Evolutionary conservation across 2,888 invertebrate genomes (phyloP).

Genomic region (Dicranocentrus wangi): DNA sequence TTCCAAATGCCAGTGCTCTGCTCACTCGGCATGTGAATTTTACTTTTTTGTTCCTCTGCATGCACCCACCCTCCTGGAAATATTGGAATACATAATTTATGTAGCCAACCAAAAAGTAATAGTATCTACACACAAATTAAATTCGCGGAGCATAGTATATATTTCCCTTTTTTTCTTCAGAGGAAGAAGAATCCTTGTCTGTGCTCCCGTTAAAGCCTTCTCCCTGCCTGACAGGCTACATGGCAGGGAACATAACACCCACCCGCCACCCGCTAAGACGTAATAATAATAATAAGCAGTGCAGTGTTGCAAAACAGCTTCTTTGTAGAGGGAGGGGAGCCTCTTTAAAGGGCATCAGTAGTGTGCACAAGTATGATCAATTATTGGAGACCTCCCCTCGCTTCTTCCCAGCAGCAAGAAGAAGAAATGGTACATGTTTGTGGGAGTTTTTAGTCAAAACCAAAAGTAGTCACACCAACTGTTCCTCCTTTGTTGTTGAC

Average conservation of each 20-base stretch:
- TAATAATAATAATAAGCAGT: neutral
- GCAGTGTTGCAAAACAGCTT: neutral
- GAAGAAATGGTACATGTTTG: too few relatives aligned
- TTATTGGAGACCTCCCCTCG: too few relatives aligned
- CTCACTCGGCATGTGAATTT: neutral
- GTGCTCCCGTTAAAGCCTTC: too few relatives aligned
- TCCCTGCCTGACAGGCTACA: neutral
- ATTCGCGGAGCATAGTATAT: neutral
- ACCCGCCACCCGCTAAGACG: neutral
- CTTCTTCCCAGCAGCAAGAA: too few relatives aligned
- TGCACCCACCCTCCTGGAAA: neutral
- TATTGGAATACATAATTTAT: conserved; percentile 4
- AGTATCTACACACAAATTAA: neutral
- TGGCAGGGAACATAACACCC: neutral
- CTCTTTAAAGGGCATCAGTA: too few relatives aligned
- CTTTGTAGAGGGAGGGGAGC: neutral
- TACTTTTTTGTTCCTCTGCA: neutral
- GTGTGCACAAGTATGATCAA: too few relatives aligned
- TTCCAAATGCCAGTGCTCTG: neutral
- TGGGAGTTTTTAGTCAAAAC: too few relatives aligned
- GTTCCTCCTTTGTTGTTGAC: neutral
- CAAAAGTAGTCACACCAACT: too few relatives aligned
- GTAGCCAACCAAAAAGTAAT: neutral
- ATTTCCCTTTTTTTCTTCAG: neutral
- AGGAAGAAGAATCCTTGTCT: too few relatives aligned